Evolutionary conservation across 2,888 invertebrate genomes (phyloP).

Genomic region (Apotomis capreana): DNA sequence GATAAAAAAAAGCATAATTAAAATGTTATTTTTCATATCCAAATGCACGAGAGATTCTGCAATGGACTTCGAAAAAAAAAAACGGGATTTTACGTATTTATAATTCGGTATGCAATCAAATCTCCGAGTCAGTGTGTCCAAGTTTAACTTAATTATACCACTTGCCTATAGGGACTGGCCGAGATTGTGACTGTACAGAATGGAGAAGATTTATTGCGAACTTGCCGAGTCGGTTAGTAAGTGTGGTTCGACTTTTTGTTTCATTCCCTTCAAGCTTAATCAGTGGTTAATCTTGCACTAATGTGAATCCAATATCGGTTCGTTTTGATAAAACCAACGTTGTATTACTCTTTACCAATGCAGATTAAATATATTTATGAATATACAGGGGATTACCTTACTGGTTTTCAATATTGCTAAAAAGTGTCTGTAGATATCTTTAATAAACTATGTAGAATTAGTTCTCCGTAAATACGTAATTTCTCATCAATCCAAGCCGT

Average conservation of each 20-base stretch:
- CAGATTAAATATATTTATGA: too few relatives aligned
- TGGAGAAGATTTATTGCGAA: constrained; percentile 77
- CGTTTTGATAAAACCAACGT: constrained; percentile 2
- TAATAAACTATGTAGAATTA: too few relatives aligned
- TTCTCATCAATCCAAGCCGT: background rate
- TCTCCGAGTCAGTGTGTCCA: constrained; percentile 56
- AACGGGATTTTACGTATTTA: too few relatives aligned
- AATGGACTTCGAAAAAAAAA: background rate
- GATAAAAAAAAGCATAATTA: too few relatives aligned
- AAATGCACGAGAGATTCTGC: too few relatives aligned
- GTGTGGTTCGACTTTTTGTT: constrained; percentile 74
- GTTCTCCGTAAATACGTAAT: background rate
- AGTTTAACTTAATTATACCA: constrained; percentile 80
- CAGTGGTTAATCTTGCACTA: constrained; percentile 73
- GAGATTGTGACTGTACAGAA: constrained; percentile 69
- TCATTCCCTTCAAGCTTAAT: constrained; percentile 73
- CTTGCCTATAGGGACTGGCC: constrained; percentile 70
- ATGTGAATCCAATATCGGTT: constrained; percentile 68
- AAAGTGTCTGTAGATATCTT: too few relatives aligned
- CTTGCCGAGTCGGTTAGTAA: constrained; percentile 75
- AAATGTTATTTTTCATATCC: too few relatives aligned
- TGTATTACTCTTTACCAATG: background rate
- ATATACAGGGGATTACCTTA: too few relatives aligned
- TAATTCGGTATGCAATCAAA: background rate
- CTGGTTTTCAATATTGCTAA: too few relatives aligned